Evolutionary conservation across 1,140 invertebrate genomes (phyloP).

Genomic region (Bombus soroeensis): DNA sequence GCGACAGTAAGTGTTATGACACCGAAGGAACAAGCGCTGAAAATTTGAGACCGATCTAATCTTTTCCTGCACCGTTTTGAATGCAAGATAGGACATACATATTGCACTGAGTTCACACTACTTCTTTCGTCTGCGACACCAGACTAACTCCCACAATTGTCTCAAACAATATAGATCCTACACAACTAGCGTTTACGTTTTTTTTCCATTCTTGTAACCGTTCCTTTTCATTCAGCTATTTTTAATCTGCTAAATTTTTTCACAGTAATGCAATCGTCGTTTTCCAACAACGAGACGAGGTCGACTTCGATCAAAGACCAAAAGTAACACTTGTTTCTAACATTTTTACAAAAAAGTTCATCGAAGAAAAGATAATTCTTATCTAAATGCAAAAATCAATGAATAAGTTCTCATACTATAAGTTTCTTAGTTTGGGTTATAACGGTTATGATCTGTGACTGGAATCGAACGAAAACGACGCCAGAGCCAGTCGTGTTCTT

Average conservation of each 20-base stretch:
- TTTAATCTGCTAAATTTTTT: background rate
- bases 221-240: background rate
- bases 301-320: too few species aligned
- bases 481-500: slow-evolving; percentile 30
- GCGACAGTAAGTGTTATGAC: background rate
- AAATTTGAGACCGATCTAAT: slow-evolving; percentile 9
- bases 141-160: slow-evolving; percentile 12
- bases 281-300: background rate
- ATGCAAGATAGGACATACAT: too few species aligned
- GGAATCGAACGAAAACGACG: slow-evolving; percentile 17
- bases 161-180: background rate
- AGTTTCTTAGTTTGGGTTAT: background rate
- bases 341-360: background rate
- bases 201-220: background rate
- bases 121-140: background rate
- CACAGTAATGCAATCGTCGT: background rate
- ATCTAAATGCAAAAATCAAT: background rate
- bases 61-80: background rate
- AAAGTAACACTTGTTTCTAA: background rate
- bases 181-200: slow-evolving; percentile 9
- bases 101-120: background rate
- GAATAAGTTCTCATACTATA: background rate
- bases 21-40: background rate
- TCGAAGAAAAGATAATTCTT: too few species aligned
- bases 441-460: background rate